phyloP scores from a whole-genome alignment of 2,797 vertebrate genomes.

The Poecile montanus region DNA sequence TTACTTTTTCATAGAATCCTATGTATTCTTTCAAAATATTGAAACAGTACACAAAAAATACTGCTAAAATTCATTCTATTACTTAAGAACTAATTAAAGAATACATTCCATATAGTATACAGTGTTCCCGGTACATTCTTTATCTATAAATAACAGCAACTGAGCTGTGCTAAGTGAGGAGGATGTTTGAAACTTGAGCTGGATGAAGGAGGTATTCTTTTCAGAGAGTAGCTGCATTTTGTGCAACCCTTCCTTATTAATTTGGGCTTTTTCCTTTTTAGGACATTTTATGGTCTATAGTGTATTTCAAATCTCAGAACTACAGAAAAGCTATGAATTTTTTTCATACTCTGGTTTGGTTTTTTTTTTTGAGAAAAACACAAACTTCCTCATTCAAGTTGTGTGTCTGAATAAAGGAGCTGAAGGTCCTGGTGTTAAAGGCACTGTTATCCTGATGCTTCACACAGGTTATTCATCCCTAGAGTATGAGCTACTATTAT shows the following conservation, averaged over 20 bases:
- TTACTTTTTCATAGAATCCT: not conserved
- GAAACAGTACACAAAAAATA: not conserved
- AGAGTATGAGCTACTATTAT: conserved; percentile 12
- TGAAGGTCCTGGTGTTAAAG: conserved; percentile 58
- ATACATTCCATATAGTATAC: not conserved
- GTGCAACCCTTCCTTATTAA: not conserved
- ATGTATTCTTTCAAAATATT: not conserved
- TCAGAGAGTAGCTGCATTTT: conserved; percentile 38
- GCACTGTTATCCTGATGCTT: conserved; percentile 56
- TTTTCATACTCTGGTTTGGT: conserved; percentile 39
- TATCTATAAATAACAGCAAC: not conserved
- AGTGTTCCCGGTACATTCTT: not conserved
- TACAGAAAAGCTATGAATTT: conserved; percentile 50
- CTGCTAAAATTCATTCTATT: not conserved
- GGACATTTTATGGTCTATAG: not conserved
- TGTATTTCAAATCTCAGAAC: conserved; percentile 37
- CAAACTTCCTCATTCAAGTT: conserved; percentile 51
- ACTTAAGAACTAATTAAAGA: not conserved
- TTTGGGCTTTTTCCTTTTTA: conserved; percentile 14
- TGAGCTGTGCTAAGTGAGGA: not conserved
- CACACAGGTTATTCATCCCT: conserved; percentile 52
- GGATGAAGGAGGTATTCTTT: conserved; percentile 1
- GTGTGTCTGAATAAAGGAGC: conserved; percentile 24
- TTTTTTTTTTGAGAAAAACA: conserved; percentile 19
- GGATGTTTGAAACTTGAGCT: not conserved